Percentiles rank a stretch among this genome's conserved stretches.
phyloP scores from a whole-genome alignment of 2,888 invertebrate genomes.

The Axea sp. region DNA sequence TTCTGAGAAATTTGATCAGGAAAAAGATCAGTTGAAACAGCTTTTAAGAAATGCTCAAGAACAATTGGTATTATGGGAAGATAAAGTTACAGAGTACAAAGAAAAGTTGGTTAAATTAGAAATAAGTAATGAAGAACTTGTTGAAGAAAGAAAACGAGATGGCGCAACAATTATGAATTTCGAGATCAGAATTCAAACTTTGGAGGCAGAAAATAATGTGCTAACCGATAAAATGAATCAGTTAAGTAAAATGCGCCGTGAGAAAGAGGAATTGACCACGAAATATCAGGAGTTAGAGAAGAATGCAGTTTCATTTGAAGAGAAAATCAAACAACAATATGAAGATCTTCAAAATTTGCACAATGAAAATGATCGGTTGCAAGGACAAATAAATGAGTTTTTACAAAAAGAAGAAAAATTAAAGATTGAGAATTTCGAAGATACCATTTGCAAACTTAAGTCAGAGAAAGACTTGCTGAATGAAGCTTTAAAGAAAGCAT shows the following conservation, averaged over 20 bases:
- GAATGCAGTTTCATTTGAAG: background rate
- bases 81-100: slow-evolving; percentile 2
- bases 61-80: background rate
- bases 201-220: slow-evolving; percentile 32
- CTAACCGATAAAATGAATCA: slow-evolving; percentile 50
- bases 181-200: slow-evolving; percentile 11
- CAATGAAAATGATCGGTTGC: slow-evolving; percentile 1
- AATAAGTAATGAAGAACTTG: background rate
- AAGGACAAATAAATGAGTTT: slow-evolving; percentile 1
- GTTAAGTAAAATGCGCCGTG: slow-evolving; percentile 33
- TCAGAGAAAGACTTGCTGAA: slow-evolving; percentile 17
- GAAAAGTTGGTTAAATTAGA: slow-evolving; percentile 27
- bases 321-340: slow-evolving; percentile 1
- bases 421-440: background rate
- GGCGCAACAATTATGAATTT: background rate
- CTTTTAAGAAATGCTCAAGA: background rate
- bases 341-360: slow-evolving; percentile 5
- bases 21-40: slow-evolving; percentile 6
- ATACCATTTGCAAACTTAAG: slow-evolving; percentile 6
- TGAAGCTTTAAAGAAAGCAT: slow-evolving; percentile 2
- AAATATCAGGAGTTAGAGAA: slow-evolving; percentile 28
- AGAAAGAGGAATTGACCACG: slow-evolving; percentile 34
- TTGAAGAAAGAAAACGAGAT: slow-evolving; percentile 22
- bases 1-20: background rate
- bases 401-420: background rate